Base-by-base conservation (phyloP, 2,888 invertebrate species). In the Chaetoderma sp. region DNA sequence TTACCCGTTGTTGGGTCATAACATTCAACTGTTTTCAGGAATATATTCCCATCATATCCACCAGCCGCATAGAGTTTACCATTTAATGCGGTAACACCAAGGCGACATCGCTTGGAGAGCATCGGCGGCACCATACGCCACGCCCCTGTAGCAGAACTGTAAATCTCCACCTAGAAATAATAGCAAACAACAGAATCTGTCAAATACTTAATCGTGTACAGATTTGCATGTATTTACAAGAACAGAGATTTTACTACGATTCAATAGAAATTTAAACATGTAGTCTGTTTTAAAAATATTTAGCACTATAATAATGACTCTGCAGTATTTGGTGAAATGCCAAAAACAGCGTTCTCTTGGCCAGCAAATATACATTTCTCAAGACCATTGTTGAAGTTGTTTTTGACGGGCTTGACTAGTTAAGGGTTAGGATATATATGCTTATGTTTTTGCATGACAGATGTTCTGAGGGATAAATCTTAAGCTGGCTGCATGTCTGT, bases 1-100 rank as follows among this genome's bases (percentile, higher is more conserved):
- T 90, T 90, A 79, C 93, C 92, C 1, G 89, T 90, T 47, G 89
- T 87, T 0, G 93, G 93, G 86, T 94, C 92, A 79, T 91, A 94
- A 77, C 92, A 91, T 87, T 95, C 95, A 0, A 94, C 94, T 0
- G 93, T 91, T 79, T 92, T 91, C 57, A 95, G 88, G 86, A 95
- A 95, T 2, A 92, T 91, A 64, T 91, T 91, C 1, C 94, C 94
- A 86, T 95, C 94, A 80, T 95, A 94, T 2, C 94, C 86, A 2
- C 86, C 85, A 0, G 82, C 80, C 13, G 81, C 94, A 82, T 93
- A 95, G 21, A 95, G 88, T 86, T 93, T 93, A 2, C 93, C 93
- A 79, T 93, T 92, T 3, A 94, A 87, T 28, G 93, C 90, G 0
- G 94, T 93, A 1, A 94, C 94, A 0, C 94, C 94, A 5, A 95